phyloP scores from a whole-genome alignment of 2,113 vertebrate genomes.

The Erythrolamprus reginae region DNA sequence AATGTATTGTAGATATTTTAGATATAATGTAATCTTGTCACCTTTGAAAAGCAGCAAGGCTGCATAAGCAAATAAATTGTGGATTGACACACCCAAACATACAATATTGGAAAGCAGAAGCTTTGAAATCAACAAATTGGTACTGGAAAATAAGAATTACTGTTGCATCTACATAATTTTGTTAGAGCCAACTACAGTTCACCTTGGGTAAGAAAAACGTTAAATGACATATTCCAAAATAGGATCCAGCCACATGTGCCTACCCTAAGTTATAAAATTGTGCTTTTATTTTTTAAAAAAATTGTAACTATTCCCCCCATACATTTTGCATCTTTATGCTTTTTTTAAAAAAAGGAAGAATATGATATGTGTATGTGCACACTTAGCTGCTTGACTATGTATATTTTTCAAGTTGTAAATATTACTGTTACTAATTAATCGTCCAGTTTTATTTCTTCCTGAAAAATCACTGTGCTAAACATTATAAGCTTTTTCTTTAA shows the following conservation, averaged over 20 bases:
- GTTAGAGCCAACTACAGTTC: neutral
- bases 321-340: neutral
- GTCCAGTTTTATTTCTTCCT: neutral
- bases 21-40: neutral
- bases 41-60: neutral
- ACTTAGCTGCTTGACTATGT: neutral
- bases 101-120: neutral
- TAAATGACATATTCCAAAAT: neutral
- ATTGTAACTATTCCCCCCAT: neutral
- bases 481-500: neutral
- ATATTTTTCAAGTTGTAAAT: neutral
- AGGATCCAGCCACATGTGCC: neutral
- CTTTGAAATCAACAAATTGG: neutral
- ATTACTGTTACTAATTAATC: neutral
- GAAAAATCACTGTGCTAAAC: neutral
- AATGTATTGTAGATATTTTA: neutral
- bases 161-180: neutral
- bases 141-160: neutral
- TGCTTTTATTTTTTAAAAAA: neutral
- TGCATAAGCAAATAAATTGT: neutral
- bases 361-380: neutral
- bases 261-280: neutral
- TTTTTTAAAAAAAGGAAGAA: neutral
- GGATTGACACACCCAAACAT: neutral
- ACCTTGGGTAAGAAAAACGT: neutral